Conservation (phyloP, 2,888 invertebrate species). For the Baronia brevicornis region DNA sequence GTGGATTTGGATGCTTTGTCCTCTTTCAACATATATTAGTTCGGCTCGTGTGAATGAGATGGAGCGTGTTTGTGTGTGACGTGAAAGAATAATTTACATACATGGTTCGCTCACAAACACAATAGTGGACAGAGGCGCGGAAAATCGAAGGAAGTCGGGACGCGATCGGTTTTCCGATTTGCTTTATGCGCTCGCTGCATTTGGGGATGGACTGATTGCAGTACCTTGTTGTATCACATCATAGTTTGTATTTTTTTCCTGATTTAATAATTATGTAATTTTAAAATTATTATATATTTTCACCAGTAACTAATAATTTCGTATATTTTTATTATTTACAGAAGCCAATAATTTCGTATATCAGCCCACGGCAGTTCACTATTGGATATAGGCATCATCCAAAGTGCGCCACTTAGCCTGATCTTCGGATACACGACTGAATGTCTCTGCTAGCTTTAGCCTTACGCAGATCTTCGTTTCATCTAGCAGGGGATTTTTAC, state of each 20-base stretch:
- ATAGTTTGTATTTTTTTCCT: no score
- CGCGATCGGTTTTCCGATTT: constrained; percentile 57
- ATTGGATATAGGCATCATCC: no score
- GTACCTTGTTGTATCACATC: no score
- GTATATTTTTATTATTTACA: no score
- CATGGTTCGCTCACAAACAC: constrained; percentile 61
- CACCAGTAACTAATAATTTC: neutral
- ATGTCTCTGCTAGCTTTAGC: no score
- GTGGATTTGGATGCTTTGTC: constrained; percentile 51
- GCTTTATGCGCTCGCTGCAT: constrained; percentile 40
- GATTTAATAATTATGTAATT: neutral
- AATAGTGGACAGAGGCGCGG: constrained; percentile 60
- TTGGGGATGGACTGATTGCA: constrained; percentile 21
- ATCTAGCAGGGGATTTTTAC: no score
- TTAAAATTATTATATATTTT: neutral
- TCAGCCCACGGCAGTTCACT: no score
- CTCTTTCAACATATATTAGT: constrained; percentile 29
- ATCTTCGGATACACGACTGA: no score
- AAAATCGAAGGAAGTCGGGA: constrained; percentile 62
- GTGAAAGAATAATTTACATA: constrained; percentile 56
- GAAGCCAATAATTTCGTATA: no score
- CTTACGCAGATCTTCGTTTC: no score
- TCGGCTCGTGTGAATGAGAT: constrained; percentile 35
- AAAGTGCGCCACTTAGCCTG: no score
- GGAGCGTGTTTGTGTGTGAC: constrained; percentile 44